Percentiles rank a stretch among this genome's conserved stretches.
These are phyloP conservation scores for Marmota monax DNA, from an alignment of 2,113 vertebrate genomes.

Conservation along the genomic window DNA sequence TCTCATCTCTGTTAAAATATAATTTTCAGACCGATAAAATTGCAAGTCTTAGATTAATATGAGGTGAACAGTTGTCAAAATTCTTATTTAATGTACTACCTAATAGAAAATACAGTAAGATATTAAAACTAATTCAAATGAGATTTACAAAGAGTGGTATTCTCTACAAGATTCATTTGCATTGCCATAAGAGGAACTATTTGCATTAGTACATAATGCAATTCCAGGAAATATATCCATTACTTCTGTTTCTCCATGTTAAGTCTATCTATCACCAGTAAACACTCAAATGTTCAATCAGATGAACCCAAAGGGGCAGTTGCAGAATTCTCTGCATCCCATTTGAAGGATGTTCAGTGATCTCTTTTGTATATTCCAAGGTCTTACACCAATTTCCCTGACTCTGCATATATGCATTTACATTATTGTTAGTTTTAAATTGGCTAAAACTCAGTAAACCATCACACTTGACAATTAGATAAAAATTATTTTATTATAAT, in stretches of 20 bases:
- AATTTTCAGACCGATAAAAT: not conserved
- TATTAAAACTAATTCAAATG: constrained; percentile 5
- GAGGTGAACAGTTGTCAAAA: constrained; percentile 9
- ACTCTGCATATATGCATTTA: not conserved
- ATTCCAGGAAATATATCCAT: not conserved
- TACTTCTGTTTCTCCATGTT: not conserved
- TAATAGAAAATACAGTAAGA: not conserved
- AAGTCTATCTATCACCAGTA: not conserved
- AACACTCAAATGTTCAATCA: not conserved
- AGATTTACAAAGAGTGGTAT: not conserved
- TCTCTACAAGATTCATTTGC: not conserved
- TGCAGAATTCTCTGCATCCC: not conserved
- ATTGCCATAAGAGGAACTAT: not conserved
- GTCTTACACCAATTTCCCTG: not conserved
- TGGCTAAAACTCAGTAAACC: not conserved
- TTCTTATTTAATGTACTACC: not conserved
- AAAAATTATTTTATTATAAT: not conserved
- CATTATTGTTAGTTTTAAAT: not conserved
- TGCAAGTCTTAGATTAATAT: not conserved
- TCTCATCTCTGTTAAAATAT: not conserved
- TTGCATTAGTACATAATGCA: not conserved
- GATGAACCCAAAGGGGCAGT: not conserved
- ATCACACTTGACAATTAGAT: not conserved
- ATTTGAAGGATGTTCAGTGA: not conserved
- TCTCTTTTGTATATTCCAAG: not conserved